These are phyloP conservation scores for Ethmia dodecea DNA, from an alignment of 2,888 invertebrate genomes.

Conservation along the genomic window DNA sequence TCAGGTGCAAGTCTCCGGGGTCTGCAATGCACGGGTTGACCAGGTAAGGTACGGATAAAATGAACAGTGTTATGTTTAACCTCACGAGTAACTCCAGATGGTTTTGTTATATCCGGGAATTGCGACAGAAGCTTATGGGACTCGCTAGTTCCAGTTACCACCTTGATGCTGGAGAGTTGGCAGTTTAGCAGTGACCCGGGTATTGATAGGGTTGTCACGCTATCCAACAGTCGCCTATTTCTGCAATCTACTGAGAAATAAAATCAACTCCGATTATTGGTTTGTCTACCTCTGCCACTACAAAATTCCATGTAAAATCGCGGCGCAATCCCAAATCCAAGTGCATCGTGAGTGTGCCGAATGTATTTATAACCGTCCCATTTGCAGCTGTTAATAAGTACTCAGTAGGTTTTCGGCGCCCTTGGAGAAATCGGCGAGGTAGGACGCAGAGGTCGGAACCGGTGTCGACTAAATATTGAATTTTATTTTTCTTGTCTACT, in stretches of 20 bases:
- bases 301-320: conserved; percentile 7
- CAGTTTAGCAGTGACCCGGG: neutral
- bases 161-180: conserved; percentile 4
- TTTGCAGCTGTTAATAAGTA: conserved; percentile 10
- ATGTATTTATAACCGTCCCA: conserved; percentile 7
- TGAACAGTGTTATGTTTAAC: too few relatives aligned
- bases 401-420: conserved; percentile 1
- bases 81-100: too few relatives aligned
- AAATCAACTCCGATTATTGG: conserved; percentile 30
- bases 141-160: too few relatives aligned
- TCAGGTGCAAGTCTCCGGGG: too few relatives aligned
- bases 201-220: neutral
- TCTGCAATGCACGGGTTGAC: too few relatives aligned
- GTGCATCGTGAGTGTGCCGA: conserved; percentile 2
- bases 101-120: too few relatives aligned
- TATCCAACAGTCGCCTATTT: conserved; percentile 17
- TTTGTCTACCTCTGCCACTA: conserved; percentile 16
- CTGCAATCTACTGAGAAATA: conserved; percentile 26
- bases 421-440: conserved; percentile 8
- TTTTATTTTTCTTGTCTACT: conserved; percentile 20
- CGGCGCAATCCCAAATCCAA: conserved; percentile 9
- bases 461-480: conserved; percentile 20
- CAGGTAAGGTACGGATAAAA: too few relatives aligned
- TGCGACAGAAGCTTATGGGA: too few relatives aligned
- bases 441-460: conserved; percentile 17